Conservation (phyloP, 2,888 invertebrate genomes). For the Drosophila koepferae region DNA sequence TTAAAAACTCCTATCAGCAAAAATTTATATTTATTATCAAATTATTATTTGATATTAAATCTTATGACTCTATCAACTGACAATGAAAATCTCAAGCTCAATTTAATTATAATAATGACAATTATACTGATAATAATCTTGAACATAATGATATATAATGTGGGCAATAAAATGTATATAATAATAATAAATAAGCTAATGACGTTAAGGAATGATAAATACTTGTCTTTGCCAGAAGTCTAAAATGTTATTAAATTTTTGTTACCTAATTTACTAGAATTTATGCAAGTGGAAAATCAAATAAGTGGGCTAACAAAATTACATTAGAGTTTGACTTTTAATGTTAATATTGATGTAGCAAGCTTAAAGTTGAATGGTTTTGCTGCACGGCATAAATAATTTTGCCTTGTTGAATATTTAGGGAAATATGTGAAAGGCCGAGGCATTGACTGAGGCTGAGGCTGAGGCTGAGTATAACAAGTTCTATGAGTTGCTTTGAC, state of each 20-base stretch:
- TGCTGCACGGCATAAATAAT: constrained; percentile 8
- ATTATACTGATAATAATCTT: too few relatives aligned
- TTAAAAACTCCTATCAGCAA: too few relatives aligned
- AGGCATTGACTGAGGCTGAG: not conserved
- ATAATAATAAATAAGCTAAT: too few relatives aligned
- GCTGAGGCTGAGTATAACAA: not conserved
- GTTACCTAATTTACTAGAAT: not conserved
- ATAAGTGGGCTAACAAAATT: not conserved
- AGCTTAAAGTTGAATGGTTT: not conserved
- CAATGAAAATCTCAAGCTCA: not conserved
- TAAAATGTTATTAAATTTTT: not conserved
- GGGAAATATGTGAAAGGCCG: not conserved
- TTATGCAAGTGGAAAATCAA: not conserved
- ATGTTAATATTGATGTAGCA: constrained; percentile 1
- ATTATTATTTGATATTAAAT: not conserved
- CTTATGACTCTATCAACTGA: too few relatives aligned
- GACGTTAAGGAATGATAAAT: not conserved
- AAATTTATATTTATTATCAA: too few relatives aligned
- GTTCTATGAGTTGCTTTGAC: not conserved
- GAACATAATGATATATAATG: too few relatives aligned
- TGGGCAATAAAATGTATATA: too few relatives aligned
- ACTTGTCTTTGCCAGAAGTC: not conserved
- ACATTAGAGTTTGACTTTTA: not conserved
- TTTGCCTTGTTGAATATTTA: constrained; percentile 4
- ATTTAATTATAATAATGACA: not conserved